Base-by-base conservation (phyloP, 2,113 vertebrate genomes). In the Protomyctophum bolini region DNA sequence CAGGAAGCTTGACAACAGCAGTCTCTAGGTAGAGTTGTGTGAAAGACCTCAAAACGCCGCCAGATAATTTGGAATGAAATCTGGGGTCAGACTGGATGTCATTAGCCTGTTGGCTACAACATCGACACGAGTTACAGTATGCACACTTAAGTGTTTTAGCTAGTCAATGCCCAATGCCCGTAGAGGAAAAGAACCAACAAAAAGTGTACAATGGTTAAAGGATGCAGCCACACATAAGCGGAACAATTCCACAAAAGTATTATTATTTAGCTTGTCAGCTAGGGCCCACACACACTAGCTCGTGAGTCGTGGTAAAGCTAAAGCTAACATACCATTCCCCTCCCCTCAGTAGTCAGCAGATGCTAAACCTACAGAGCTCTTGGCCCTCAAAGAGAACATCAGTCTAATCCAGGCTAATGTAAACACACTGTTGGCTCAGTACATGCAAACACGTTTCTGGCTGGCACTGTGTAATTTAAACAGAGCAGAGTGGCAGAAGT, bases 1-100 rank as follows among this genome's bases (percentile, higher is more conserved):
- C 83, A 77, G 83, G 79, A 79, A 61, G 72, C 72, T 6, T 62
- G 84, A 83, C 87, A 89, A 77, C 82, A 84, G 54, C 55, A 46
- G 11, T 68, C 77, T 80, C 73, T 48, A 56, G 63, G 50, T 9
- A 45, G 60, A 65, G 54, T 64, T 8, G 8, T 45, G 0, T 74
- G 76, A 63, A 9, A 15, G 52, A 60, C 29, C 58, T 11, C 50
- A 1, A 11, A 45, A 21, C 5, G 33, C 33, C 33, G 5, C 3
- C 33, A 41, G 33, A 41, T 41, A 41, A 3, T 41, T 41, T 41
- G 33, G 33, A 41, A 41, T 41, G 3, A 41, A 41, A 41, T 41
- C 33, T 41, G 33, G 33, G 33, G 33, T 41, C 33, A 41, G 33
- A 41, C 33, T 41, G 33, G 33, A 41, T 41, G 33, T 41, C 33